Percentiles rank a stretch among this genome's conserved stretches.
Conservation (phyloP, 2,888 invertebrate species). For the Cetonia aurata region DNA sequence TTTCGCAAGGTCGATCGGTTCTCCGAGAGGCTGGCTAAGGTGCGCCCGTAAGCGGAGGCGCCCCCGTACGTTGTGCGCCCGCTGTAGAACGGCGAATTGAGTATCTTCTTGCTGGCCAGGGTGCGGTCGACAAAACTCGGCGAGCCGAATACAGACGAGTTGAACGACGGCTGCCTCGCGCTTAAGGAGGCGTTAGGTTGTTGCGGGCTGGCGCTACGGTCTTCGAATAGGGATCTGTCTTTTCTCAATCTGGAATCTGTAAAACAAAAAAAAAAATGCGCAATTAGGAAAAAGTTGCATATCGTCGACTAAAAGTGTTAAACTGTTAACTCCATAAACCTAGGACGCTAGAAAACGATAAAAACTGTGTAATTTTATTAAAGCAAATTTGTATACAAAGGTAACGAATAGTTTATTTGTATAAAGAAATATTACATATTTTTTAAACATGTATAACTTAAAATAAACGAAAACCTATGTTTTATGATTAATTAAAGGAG, state of each 20-base stretch:
- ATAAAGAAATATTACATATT: no score
- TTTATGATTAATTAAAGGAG: no score
- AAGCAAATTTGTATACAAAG: no score
- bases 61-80: slow-evolving; percentile 84
- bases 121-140: slow-evolving; percentile 66
- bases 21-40: slow-evolving; percentile 50
- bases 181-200: slow-evolving; percentile 63
- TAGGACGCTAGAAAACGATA: no score
- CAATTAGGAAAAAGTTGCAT: no score
- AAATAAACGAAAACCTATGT: no score
- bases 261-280: slow-evolving; percentile 52
- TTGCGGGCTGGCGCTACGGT: slow-evolving; percentile 41
- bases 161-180: slow-evolving; percentile 68
- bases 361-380: no score
- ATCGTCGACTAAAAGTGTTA: no score
- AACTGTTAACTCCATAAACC: no score
- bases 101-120: slow-evolving; percentile 64
- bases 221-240: slow-evolving; percentile 54
- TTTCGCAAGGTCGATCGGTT: slow-evolving; percentile 55
- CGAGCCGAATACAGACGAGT: slow-evolving; percentile 63
- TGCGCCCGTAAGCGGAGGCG: slow-evolving; percentile 71
- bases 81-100: slow-evolving; percentile 80
- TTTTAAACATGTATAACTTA: no score
- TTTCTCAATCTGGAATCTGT: slow-evolving; percentile 57
- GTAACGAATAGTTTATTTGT: no score